A percentile compares a stretch with the other conserved stretches of the same genome.
phyloP scores from a whole-genome alignment of 2,113 vertebrate species.

The Bubo scandiacus region DNA sequence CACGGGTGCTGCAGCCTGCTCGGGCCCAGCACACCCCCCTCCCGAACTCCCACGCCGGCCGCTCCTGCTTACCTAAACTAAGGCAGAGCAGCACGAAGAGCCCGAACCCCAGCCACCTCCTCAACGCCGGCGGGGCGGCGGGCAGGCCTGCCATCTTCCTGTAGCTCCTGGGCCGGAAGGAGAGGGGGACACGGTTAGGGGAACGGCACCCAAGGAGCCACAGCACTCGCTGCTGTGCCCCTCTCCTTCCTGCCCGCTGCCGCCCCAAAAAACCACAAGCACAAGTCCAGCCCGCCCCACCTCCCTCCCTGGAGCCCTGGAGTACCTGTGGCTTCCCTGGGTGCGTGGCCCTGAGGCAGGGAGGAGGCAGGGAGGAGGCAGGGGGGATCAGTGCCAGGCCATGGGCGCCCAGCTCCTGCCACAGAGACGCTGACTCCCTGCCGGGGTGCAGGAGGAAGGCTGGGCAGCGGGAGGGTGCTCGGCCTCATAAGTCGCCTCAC shows the following conservation, averaged over 20 bases:
- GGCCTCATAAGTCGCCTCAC: not conserved
- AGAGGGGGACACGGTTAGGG: not conserved
- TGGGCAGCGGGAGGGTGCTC: fast-evolving
- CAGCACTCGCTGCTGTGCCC: not conserved
- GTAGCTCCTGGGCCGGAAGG: not conserved
- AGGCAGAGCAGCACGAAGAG: not conserved
- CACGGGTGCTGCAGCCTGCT: fast-evolving
- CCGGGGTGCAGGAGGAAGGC: not conserved
- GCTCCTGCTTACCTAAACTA: not conserved
- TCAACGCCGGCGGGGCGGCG: fast-evolving
- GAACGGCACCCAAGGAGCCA: fast-evolving
- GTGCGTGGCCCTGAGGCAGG: not conserved
- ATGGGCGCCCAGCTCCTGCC: not conserved
- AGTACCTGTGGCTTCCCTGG: not conserved
- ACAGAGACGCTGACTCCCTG: not conserved
- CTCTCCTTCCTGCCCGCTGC: not conserved
- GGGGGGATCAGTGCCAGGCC: not conserved
- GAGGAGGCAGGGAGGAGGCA: not conserved
- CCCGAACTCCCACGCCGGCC: fast-evolving
- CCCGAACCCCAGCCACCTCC: not conserved
- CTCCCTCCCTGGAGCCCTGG: not conserved
- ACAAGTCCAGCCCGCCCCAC: fast-evolving
- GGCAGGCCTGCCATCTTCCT: not conserved
- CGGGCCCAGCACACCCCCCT: not conserved
- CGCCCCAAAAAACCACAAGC: fast-evolving